Percentiles rank a stretch among this genome's conserved stretches.
phyloP scores from a whole-genome alignment of 2,888 invertebrate genomes.

The Cheiracanthium punctorium region DNA sequence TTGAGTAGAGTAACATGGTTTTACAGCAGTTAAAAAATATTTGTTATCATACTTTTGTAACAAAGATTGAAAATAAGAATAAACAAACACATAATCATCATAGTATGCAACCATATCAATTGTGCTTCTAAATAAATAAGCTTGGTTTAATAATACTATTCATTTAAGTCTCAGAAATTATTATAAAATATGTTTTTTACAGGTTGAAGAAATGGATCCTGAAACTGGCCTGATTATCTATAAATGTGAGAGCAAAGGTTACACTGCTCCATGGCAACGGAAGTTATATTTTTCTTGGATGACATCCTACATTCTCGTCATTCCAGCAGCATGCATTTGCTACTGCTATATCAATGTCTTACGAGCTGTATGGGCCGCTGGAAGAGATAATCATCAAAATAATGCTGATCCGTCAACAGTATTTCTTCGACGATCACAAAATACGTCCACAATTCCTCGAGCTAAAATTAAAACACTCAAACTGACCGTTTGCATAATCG shows the following conservation, averaged over 20 bases:
- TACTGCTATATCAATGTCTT: conserved; percentile 77
- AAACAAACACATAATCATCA: too few species aligned
- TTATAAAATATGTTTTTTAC: too few species aligned
- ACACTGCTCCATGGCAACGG: conserved; percentile 77
- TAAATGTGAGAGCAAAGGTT: conserved; percentile 76
- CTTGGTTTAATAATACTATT: too few species aligned
- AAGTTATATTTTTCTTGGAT: conserved; percentile 77
- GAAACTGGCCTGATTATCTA: conserved; percentile 74
- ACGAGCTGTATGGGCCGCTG: conserved; percentile 75
- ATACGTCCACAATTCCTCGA: conserved; percentile 75
- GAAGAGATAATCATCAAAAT: conserved; percentile 36
- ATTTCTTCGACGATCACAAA: conserved; percentile 53
- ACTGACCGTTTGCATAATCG: conserved; percentile 77
- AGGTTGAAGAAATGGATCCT: conserved; percentile 74
- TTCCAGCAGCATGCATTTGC: conserved; percentile 76
- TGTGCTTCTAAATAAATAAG: too few species aligned
- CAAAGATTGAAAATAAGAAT: too few species aligned
- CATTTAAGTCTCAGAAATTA: too few species aligned
- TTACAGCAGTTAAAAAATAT: too few species aligned
- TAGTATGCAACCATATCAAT: too few species aligned
- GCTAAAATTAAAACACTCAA: conserved; percentile 78
- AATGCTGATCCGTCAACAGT: conserved; percentile 25
- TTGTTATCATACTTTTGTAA: too few species aligned
- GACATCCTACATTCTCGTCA: conserved; percentile 76
- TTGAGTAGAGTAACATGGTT: too few species aligned